These are phyloP conservation scores for Leptinotarsa juncta DNA, from an alignment of 2,888 invertebrate genomes.

Conservation along the genomic window DNA sequence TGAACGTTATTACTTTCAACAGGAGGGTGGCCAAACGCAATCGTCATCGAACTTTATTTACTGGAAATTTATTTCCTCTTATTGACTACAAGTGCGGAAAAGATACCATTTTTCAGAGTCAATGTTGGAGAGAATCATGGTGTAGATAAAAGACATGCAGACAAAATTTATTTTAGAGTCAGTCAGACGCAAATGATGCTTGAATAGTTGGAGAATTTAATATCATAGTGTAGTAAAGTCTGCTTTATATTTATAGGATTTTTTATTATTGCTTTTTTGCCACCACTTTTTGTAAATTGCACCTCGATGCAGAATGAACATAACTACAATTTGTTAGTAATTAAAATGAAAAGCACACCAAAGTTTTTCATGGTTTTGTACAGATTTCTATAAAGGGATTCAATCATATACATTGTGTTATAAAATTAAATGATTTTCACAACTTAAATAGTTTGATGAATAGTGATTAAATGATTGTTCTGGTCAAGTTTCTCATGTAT, in stretches of 20 bases:
- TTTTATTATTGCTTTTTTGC: not conserved
- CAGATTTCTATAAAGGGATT: no score
- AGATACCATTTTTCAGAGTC: constrained; percentile 27
- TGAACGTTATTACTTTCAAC: constrained; percentile 28
- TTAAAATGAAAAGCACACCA: no score
- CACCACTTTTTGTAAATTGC: no score
- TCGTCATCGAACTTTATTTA: constrained; percentile 46
- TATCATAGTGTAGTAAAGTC: not conserved
- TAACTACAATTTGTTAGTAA: no score
- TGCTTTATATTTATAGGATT: no score
- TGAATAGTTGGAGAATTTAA: not conserved
- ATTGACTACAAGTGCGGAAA: constrained; percentile 46
- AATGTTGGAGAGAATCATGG: not conserved
- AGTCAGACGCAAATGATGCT: not conserved
- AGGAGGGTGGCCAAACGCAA: constrained; percentile 33
- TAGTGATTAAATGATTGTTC: no score
- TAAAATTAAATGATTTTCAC: no score
- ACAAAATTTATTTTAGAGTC: not conserved
- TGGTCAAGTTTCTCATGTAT: no score
- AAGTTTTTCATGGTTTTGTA: no score
- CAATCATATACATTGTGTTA: no score
- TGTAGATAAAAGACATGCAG: not conserved
- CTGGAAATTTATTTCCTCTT: constrained; percentile 43
- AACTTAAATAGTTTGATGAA: no score
- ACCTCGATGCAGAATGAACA: no score